phyloP scores from a whole-genome alignment of 2,113 vertebrate species.

The Syrmaticus mikado region DNA sequence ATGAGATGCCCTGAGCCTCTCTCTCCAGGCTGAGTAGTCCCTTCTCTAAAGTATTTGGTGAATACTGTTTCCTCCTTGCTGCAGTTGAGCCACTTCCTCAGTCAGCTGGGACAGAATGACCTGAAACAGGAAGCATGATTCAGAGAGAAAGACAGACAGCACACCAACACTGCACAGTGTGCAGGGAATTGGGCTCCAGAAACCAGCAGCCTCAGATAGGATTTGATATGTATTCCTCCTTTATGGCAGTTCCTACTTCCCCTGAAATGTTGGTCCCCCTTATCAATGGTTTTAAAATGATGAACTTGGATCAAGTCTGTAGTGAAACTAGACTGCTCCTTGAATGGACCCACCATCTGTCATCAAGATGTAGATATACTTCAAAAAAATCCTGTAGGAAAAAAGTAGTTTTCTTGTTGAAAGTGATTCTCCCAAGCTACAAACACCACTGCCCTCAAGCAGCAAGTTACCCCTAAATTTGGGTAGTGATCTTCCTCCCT shows the following conservation, averaged over 20 bases:
- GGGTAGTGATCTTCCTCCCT: neutral
- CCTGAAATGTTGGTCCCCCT: accelerated
- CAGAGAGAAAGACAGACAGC: neutral
- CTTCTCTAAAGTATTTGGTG: neutral
- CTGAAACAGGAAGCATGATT: neutral
- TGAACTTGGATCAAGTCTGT: neutral
- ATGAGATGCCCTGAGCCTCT: neutral
- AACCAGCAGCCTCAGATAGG: neutral
- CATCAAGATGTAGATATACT: neutral
- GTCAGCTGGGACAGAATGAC: neutral
- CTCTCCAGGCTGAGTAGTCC: neutral
- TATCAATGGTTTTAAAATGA: accelerated
- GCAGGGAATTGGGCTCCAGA: neutral
- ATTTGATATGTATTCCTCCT: neutral
- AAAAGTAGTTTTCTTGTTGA: neutral
- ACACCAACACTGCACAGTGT: neutral
- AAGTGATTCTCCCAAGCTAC: neutral
- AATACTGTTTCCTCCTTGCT: neutral
- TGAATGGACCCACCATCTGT: neutral
- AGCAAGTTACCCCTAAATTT: neutral
- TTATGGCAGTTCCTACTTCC: neutral
- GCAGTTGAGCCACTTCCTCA: accelerated
- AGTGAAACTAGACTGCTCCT: neutral
- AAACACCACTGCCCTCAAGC: neutral
- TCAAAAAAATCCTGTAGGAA: neutral